These are phyloP conservation scores for Athrips mouffetella DNA, from an alignment of 2,888 invertebrate genomes.

Conservation along the genomic window DNA sequence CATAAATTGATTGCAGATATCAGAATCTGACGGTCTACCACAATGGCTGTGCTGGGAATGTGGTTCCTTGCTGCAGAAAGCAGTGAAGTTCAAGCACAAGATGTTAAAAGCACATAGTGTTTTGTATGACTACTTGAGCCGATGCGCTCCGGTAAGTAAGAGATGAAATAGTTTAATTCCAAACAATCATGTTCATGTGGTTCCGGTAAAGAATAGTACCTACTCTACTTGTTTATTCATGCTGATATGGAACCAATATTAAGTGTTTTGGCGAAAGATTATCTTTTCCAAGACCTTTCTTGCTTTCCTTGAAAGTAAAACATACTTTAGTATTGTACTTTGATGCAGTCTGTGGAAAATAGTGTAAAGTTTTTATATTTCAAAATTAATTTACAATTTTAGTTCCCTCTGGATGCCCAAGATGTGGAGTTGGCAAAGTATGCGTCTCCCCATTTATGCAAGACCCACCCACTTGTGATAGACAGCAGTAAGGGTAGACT, in stretches of 20 bases:
- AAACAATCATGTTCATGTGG: too few species aligned
- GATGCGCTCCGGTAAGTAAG: slow-evolving; percentile 62
- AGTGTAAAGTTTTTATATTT: too few species aligned
- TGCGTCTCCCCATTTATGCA: slow-evolving; percentile 36
- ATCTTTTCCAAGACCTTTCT: too few species aligned
- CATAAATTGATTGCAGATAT: slow-evolving; percentile 42
- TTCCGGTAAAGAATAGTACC: too few species aligned
- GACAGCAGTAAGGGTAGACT: slow-evolving; percentile 34
- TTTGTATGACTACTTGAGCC: slow-evolving; percentile 53
- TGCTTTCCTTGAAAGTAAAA: too few species aligned
- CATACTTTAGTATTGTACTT: too few species aligned
- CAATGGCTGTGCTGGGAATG: slow-evolving; percentile 61
- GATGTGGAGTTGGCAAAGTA: slow-evolving; percentile 54
- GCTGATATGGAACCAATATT: too few species aligned
- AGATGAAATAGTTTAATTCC: too few species aligned
- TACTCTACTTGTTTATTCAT: too few species aligned
- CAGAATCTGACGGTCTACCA: slow-evolving; percentile 54
- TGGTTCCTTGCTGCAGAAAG: slow-evolving; percentile 41
- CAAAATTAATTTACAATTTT: slow-evolving; percentile 21
- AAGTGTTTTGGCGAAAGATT: too few species aligned
- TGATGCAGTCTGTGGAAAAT: too few species aligned
- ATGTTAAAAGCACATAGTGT: slow-evolving; percentile 45
- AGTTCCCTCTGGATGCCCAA: slow-evolving; percentile 62
- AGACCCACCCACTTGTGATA: slow-evolving; percentile 32
- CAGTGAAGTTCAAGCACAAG: slow-evolving; percentile 50